A percentile compares a stretch with the other conserved stretches of the same genome.
Conservation (phyloP, 2,797 vertebrate genomes). For the Psittacula echo region DNA sequence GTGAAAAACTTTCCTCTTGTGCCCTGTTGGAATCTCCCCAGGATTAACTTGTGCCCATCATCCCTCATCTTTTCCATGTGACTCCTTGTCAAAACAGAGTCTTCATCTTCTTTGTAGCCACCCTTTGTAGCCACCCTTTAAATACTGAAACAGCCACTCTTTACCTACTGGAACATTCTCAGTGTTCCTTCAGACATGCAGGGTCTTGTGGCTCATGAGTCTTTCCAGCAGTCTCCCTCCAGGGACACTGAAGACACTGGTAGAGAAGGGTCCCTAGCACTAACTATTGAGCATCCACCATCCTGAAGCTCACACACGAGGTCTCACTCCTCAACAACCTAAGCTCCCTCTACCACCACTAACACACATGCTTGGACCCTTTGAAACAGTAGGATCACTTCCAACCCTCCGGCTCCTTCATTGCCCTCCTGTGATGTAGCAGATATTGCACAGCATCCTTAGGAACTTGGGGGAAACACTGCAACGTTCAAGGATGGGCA, state of each 20-base stretch:
- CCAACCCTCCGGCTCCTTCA: neutral
- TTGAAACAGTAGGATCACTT: neutral
- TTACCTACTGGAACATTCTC: neutral
- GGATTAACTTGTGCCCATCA: neutral
- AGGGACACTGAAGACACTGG: neutral
- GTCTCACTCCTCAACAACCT: neutral
- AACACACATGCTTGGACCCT: neutral
- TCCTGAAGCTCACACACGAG: neutral
- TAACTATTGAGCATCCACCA: neutral
- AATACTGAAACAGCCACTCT: neutral
- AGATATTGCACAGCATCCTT: neutral
- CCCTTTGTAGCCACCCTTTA: neutral
- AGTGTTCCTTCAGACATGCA: neutral
- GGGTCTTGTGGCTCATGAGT: neutral
- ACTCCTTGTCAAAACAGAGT: neutral
- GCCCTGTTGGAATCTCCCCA: neutral
- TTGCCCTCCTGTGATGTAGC: too few relatives aligned
- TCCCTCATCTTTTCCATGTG: neutral
- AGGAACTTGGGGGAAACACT: accelerated
- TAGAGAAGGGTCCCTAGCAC: neutral
- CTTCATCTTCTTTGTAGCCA: neutral
- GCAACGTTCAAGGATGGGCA: neutral
- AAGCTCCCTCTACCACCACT: neutral
- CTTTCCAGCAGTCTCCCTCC: neutral
- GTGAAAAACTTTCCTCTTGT: neutral